A percentile compares a stretch with the other conserved stretches of the same genome.
Conservation (phyloP, 2,113 vertebrate genomes). For the Deroptyus accipitrinus region DNA sequence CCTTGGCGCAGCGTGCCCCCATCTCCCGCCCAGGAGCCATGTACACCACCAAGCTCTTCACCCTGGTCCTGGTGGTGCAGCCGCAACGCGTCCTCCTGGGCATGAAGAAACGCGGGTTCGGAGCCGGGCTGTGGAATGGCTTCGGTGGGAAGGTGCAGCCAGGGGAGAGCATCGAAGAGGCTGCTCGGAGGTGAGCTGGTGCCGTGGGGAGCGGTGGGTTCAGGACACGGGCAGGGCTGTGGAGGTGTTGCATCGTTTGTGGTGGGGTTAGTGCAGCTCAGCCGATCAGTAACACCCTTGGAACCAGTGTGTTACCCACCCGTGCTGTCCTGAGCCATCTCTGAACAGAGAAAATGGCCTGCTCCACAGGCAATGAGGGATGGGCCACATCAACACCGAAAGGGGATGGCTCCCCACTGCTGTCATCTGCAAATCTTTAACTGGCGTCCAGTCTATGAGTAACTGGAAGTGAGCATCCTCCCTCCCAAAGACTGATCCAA, state of each 20-base stretch:
- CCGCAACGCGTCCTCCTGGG: constrained; percentile 86
- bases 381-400: fast-evolving
- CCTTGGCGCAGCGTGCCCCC: not conserved
- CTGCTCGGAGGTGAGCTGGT: constrained; percentile 80
- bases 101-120: constrained; percentile 96
- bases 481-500: not conserved
- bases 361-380: not conserved
- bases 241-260: no score
- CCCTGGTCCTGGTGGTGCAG: constrained; percentile 88
- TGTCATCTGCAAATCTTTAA: not conserved
- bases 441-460: not conserved
- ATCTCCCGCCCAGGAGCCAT: constrained; percentile 51
- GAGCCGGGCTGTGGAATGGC: constrained; percentile 91
- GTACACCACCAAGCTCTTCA: constrained; percentile 82
- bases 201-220: not conserved
- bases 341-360: not conserved
- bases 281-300: fast-evolving
- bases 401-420: not conserved
- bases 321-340: fast-evolving
- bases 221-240: fast-evolving
- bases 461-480: not conserved
- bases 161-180: constrained; percentile 88
- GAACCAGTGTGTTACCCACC: fast-evolving
- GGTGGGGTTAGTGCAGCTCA: fast-evolving
- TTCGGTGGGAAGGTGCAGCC: constrained; percentile 93